Evolutionary conservation across 2,888 invertebrate species (phyloP), one percentile per base, ranked within the genome.

Genomic region (Oeneis ivallda): DNA sequence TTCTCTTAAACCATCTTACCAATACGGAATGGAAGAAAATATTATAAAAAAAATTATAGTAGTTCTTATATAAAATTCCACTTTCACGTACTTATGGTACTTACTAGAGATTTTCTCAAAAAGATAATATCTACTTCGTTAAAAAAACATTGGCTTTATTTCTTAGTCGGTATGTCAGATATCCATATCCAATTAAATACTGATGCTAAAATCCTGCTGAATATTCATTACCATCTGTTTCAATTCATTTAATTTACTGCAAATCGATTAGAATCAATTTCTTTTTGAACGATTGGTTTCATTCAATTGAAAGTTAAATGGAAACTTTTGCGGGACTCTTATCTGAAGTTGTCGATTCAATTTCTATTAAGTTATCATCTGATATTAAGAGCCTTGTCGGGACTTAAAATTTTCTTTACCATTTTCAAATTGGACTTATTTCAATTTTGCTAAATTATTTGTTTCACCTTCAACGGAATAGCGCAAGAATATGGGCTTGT

Each of bases 261-360:
- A 15, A 26, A 61, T 65, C 59, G 64, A 76, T 76, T 76, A 75
- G 75, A 75, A 74, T 76, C 76, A 73, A 76, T 75, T 75, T 73
- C 67, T 65, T 66, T 59, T 70, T 62, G 72, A 72, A 62, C 69
- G 64, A 68, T 70, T 64, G 66, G 65, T 70, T 65, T 59, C 50
- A 62, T 68, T 70, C 76, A 77, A 77, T 76, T 73, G 74, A 70
- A 71, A 71, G 75, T 71, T 76, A 72, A 76, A 72, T 72, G 72
- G 71, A 72, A 75, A 77, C 75, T 77, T 76, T 75, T 71, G 72
- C 74, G 73, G 71, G 73, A 68, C 70, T 75, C 74, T 72, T 74
- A 71, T 70, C 70, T 75, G 72, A 69, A 70, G 54, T 45, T 62
- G 54, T 65, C 59, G 63, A 64, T 71, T 71, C 66, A 71, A 65